phyloP scores from a whole-genome alignment of 2,888 invertebrate genomes.

The Drosophila hamatofila region DNA sequence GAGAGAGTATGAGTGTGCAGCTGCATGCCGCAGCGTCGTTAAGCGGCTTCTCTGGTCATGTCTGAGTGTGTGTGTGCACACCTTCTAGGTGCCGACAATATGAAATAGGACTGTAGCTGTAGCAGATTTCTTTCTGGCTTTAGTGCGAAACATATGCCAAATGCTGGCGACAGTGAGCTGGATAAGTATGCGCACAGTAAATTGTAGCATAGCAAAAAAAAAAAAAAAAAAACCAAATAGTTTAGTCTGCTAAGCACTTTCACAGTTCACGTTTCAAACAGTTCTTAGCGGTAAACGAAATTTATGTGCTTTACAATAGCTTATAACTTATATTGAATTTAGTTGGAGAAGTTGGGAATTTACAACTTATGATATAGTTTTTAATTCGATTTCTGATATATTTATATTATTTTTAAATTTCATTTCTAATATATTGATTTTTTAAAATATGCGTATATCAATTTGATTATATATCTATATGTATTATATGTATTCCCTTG shows the following conservation, averaged over 20 bases:
- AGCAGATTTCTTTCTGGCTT: slow-evolving; percentile 60
- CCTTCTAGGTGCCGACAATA: slow-evolving; percentile 71
- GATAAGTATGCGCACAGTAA: slow-evolving; percentile 34
- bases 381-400: background rate
- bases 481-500: background rate
- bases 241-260: slow-evolving; percentile 12
- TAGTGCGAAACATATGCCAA: slow-evolving; percentile 49
- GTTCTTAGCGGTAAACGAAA: background rate
- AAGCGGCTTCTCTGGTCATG: slow-evolving; percentile 44
- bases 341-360: too few relatives aligned
- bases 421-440: background rate
- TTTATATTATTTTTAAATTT: background rate
- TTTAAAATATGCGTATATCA: background rate
- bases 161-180: slow-evolving; percentile 34
- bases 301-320: background rate
- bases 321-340: background rate
- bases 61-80: slow-evolving; percentile 18
- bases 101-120: slow-evolving; percentile 59
- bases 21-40: slow-evolving; percentile 47
- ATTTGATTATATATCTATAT: background rate
- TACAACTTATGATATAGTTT: too few relatives aligned
- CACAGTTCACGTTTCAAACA: slow-evolving; percentile 8
- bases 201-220: background rate
- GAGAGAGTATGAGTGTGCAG: slow-evolving; percentile 35
- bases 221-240: slow-evolving; percentile 15